Base-by-base conservation (phyloP, 2,888 invertebrate species). In the Siphonodentalium dalli region DNA sequence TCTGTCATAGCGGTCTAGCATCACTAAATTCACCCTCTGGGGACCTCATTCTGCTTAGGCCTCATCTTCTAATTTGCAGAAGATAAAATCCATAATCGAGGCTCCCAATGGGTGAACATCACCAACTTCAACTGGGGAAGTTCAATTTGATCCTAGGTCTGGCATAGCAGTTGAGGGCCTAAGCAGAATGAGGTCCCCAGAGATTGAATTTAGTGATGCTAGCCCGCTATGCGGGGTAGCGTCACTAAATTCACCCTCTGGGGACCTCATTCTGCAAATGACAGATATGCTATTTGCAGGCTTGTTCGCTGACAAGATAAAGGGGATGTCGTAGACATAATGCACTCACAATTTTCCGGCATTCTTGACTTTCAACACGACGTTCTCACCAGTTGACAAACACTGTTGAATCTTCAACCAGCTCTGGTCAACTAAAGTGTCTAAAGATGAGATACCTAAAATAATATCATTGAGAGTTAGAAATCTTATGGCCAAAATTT, bases 351-450 rank as follows among this genome's bases (percentile, higher is more conserved):
- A 48, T 62, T 69, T 75, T 3, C 71, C 73, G 15, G 69, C 66
- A 31, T 70, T 64, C 48, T 75, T 76, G 47, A 77, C 71, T 62
- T 75, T 79, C 23, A 80, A 61, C 24, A 62, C 47, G 24, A 78
- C 75, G 38, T 65, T 61, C 55, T 80, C 80, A 26, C 69, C 75
- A 11, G 74, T 54, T 11, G 63, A 63, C n/a, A 78, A 63, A 20
- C 67, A 68, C 42, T 77, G 74, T 24, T 79, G 77, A 21, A 80
- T 43, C 56, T 71, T 74, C 13, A 69, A 59, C 76, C 78, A 79
- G 26, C 74, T 69, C 54, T 75, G 65, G 54, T 79, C 79, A 5
- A 78, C 75, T 37, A 79, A 54, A 2, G 44, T 54, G 31, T 79
- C 79, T 47, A 80, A 57, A 9, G 73, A 63, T 21, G 68, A 58